These are phyloP conservation scores for Venustaconcha ellipsiformis DNA, from an alignment of 1,140 invertebrate species.

Conservation along the genomic window DNA sequence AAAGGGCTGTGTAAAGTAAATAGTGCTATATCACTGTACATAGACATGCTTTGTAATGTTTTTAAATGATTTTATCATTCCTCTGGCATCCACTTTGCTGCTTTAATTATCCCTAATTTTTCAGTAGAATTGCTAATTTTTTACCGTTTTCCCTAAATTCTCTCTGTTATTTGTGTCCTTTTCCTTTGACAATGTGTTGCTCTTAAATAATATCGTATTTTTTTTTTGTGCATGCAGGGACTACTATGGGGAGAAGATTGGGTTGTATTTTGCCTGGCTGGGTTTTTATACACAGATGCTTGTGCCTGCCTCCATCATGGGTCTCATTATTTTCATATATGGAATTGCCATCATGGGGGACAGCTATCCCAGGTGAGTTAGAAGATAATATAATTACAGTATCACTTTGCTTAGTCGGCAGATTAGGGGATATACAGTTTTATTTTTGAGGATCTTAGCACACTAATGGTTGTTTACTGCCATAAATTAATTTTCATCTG, in stretches of 20 bases:
- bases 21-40: too few relatives aligned
- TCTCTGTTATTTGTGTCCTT: not conserved
- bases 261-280: constrained; percentile 96
- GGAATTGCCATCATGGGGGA: constrained; percentile 77
- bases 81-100: too few relatives aligned
- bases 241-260: constrained; percentile 97
- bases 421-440: not conserved
- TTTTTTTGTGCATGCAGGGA: constrained; percentile 69
- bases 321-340: constrained; percentile 75
- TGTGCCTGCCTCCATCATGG: constrained; percentile 75
- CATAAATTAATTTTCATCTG: not conserved
- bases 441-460: not conserved
- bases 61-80: too few relatives aligned
- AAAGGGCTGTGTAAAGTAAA: too few relatives aligned
- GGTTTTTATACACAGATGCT: constrained; percentile 97
- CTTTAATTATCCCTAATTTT: too few relatives aligned
- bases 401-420: not conserved
- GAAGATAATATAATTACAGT: not conserved
- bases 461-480: not conserved
- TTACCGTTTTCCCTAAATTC: not conserved
- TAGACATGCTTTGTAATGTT: too few relatives aligned
- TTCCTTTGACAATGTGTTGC: not conserved
- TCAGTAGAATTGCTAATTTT: too few relatives aligned
- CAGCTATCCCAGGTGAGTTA: constrained; percentile 54
- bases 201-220: not conserved